Evolutionary conservation across 2,797 vertebrate species (phyloP), one percentile per base, ranked within the genome.

Genomic region (Emys orbicularis): DNA sequence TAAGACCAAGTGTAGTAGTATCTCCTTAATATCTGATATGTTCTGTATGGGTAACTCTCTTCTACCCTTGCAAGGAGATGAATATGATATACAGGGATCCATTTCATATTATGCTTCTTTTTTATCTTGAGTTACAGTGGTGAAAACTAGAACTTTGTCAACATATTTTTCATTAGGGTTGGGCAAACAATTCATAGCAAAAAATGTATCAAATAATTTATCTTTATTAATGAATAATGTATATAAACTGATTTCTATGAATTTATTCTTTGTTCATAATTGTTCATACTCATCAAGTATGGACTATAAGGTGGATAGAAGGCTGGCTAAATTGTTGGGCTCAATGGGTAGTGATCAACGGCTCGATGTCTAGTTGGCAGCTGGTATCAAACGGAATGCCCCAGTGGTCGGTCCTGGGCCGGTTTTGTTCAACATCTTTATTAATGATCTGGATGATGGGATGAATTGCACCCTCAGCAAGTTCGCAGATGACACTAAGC

Each of bases 111-210:
- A 4, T 57, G 21, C 10, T 49, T 93, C 15, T 54, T 61, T 59
- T 61, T 61, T 34, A 34, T 34, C 13, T 61, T 61, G 31, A 61
- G 7, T 31, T 61, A 34, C 5, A 1, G n/a, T 25, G 88, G 77
- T 41, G 56, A 79, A 81, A 76, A 41, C 25, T 19, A 90, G 53
- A 86, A 8, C 4, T 44, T 29, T n/a, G 18, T 81, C 74, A 19
- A 59, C 34, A 54, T 59, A 18, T 87, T 81, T n/a, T 53, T 12
- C 29, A 6, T 2, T 34, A 50, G 18, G n/a, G 53, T 13, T 72
- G 77, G n/a, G 0, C 0, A 49, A 68, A 34, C 4, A 21, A 13
- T 72, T 6, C 57, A 25, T 77, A 57, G 83, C n/a, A 72, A 83
- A 53, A 7, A 85, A 77, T 13, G 37, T 49, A 25, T 15, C 89